A percentile compares a stretch with the other conserved stretches of the same genome.
phyloP scores from a whole-genome alignment of 2,797 vertebrate species.

The Cottoperca gobio region DNA sequence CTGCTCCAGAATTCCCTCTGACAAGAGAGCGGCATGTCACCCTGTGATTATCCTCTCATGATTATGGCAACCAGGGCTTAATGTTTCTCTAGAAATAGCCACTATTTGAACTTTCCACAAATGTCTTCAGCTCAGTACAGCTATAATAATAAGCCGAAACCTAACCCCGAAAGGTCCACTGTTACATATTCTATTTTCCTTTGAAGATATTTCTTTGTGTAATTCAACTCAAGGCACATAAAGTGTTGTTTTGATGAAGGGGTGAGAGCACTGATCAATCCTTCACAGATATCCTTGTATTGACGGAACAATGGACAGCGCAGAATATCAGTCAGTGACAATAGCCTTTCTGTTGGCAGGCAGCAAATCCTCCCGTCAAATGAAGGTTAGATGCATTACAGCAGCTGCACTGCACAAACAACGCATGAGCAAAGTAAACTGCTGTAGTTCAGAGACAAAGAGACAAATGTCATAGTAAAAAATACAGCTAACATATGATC shows the following conservation, averaged over 20 bases:
- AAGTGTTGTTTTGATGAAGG: constrained; percentile 35
- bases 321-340: constrained; percentile 52
- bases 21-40: constrained; percentile 48
- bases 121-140: constrained; percentile 38
- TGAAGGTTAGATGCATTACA: constrained; percentile 50
- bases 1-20: constrained; percentile 46
- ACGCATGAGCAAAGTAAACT: not conserved
- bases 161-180: not conserved
- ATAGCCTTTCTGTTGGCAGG: constrained; percentile 53
- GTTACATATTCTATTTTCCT: constrained; percentile 15
- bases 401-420: constrained; percentile 22
- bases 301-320: constrained; percentile 42
- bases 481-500: not conserved
- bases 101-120: constrained; percentile 55
- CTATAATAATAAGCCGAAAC: constrained; percentile 22
- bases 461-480: not conserved
- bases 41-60: constrained; percentile 63
- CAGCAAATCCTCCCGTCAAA: constrained; percentile 51
- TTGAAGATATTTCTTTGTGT: constrained; percentile 16
- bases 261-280: constrained; percentile 40
- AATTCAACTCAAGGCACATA: constrained; percentile 24
- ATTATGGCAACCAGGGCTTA: constrained; percentile 51
- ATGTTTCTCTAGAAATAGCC: constrained; percentile 50
- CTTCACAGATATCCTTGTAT: constrained; percentile 44
- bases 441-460: not conserved